Evolutionary conservation across 1,140 invertebrate species (phyloP).

Genomic region (Meloidogyne floridensis): DNA sequence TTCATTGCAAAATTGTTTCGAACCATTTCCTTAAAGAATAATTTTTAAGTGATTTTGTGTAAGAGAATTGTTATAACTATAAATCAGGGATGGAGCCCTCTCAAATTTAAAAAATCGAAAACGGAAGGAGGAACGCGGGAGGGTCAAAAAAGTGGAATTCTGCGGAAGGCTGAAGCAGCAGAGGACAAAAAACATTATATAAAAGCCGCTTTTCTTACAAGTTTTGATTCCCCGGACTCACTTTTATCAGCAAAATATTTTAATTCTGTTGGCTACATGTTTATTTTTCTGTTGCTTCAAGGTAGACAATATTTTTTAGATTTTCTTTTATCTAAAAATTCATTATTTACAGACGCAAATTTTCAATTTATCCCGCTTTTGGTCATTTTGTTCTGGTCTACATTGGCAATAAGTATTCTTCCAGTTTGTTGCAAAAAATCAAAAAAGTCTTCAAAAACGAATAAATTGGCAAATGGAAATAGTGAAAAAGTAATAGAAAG

Average conservation of each 20-base stretch:
- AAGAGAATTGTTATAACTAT: no score
- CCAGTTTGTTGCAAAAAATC: slow-evolving; percentile 2
- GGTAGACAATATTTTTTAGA: not conserved
- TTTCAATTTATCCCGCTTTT: not conserved
- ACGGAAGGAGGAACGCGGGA: no score
- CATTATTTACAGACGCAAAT: not conserved
- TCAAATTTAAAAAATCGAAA: no score
- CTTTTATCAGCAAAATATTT: no score
- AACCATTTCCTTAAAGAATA: slow-evolving; percentile 29
- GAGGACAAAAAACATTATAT: no score
- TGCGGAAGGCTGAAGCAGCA: no score
- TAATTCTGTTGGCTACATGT: no score
- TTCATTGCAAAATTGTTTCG: slow-evolving; percentile 47
- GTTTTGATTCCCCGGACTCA: no score
- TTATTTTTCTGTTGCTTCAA: not conserved
- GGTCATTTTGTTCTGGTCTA: not conserved
- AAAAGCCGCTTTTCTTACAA: no score
- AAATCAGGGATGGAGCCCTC: no score
- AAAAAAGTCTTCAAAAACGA: not conserved
- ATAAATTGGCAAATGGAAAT: not conserved
- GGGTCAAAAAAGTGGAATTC: no score
- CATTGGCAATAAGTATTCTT: not conserved
- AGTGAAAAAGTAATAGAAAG: not conserved
- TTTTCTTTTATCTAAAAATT: not conserved
- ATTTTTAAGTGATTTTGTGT: no score